phyloP scores from a whole-genome alignment of 2,113 vertebrate genomes.

The Cyanoliseus patagonus region DNA sequence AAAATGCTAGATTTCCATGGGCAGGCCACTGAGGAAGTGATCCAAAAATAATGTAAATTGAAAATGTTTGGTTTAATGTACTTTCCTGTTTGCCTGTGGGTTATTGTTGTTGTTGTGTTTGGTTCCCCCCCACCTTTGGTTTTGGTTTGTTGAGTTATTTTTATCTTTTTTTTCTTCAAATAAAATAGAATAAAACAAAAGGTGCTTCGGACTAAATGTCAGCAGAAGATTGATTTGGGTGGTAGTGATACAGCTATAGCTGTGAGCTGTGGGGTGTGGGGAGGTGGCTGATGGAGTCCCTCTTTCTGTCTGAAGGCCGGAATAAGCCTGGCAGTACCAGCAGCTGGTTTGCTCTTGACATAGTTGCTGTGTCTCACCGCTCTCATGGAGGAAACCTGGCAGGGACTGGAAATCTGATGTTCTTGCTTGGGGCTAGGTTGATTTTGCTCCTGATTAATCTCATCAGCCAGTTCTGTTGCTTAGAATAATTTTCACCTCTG shows the following conservation, averaged over 20 bases:
- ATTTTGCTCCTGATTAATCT: conserved; percentile 70
- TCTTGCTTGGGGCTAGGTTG: conserved; percentile 53
- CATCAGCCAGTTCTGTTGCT: conserved; percentile 64
- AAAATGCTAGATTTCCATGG: conserved; percentile 48
- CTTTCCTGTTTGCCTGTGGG: conserved; percentile 3
- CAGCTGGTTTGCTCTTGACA: conserved; percentile 36
- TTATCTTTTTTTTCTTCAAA: background rate
- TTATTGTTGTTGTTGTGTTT: background rate
- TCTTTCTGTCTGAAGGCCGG: conserved; percentile 13
- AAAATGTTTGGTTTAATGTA: conserved; percentile 57
- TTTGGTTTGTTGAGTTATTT: background rate
- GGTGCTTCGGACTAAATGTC: conserved; percentile 61
- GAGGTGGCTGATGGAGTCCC: background rate
- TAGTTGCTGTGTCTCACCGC: conserved; percentile 19
- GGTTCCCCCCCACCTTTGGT: too few species aligned
- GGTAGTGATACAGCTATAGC: conserved; percentile 25
- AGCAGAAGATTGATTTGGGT: conserved; percentile 30
- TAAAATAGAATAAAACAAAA: conserved; percentile 5
- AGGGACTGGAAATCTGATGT: background rate
- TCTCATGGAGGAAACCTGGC: conserved; percentile 30
- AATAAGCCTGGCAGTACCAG: background rate
- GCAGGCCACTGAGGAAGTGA: conserved; percentile 46
- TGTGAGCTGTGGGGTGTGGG: background rate
- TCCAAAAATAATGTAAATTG: conserved; percentile 65
- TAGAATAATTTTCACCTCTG: conserved; percentile 71